A percentile compares a stretch with the other conserved stretches of the same genome.
phyloP scores from a whole-genome alignment of 2,797 vertebrate genomes.

The Hemibagrus guttatus region DNA sequence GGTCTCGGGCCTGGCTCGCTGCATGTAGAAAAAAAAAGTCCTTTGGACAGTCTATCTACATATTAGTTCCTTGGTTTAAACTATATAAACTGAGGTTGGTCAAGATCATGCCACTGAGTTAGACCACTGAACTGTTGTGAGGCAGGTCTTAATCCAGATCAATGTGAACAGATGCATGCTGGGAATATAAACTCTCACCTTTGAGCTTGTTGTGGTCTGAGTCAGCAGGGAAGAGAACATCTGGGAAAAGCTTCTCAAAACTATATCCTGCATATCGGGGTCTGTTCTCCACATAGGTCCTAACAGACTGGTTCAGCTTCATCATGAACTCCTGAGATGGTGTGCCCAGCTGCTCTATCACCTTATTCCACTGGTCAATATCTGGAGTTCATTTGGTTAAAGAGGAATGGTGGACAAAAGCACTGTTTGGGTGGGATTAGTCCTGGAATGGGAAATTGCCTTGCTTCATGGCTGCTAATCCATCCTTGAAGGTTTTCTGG shows the following conservation, averaged over 20 bases:
- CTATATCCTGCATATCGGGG: conserved; percentile 96
- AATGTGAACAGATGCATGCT: background rate
- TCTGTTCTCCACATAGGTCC: conserved; percentile 97
- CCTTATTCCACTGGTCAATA: conserved; percentile 99
- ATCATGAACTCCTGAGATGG: conserved; percentile 95
- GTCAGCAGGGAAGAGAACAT: conserved; percentile 95
- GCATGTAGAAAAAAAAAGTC: conserved; percentile 44
- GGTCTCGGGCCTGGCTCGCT: conserved; percentile 98
- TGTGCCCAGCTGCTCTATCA: conserved; percentile 96
- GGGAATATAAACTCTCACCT: conserved; percentile 73
- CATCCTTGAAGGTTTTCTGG: background rate
- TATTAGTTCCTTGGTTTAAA: background rate
- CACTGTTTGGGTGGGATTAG: background rate
- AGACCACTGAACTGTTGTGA: background rate
- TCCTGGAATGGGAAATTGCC: background rate
- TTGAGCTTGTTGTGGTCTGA: conserved; percentile 98
- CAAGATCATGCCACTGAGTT: background rate
- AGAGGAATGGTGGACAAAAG: conserved; percentile 55
- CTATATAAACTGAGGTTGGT: background rate
- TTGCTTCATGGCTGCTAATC: background rate
- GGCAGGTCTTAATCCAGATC: background rate
- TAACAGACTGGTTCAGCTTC: conserved; percentile 96
- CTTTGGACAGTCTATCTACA: background rate
- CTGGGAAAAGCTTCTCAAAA: conserved; percentile 98
- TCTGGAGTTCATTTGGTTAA: conserved; percentile 83